Evolutionary conservation across 2,113 vertebrate species (phyloP).

Genomic region (Aegotheles bennettii): DNA sequence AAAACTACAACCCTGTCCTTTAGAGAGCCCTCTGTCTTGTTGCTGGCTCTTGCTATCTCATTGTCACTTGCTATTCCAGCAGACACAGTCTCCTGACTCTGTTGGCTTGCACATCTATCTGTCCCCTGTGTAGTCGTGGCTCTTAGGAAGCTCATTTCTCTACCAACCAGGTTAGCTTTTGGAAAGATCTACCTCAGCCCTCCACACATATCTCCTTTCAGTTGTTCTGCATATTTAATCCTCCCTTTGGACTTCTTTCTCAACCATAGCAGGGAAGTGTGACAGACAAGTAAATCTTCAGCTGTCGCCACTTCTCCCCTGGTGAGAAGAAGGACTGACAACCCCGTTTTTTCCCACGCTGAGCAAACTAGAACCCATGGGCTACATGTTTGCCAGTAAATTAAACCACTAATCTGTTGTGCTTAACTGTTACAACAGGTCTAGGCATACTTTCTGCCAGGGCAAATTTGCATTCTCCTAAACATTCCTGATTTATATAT

Average conservation of each 20-base stretch:
- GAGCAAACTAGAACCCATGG: not conserved
- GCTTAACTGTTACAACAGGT: conserved; percentile 3
- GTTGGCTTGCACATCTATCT: not conserved
- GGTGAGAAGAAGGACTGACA: not conserved
- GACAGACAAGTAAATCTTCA: conserved; percentile 41
- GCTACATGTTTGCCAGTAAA: not conserved
- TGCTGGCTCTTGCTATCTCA: not conserved
- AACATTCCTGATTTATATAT: not conserved
- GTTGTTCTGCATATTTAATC: conserved; percentile 6
- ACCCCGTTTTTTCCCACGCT: conserved; percentile 6
- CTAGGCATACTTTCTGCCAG: not conserved
- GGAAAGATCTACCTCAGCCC: not conserved
- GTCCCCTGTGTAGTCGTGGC: not conserved
- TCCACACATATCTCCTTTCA: not conserved
- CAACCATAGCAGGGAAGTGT: not conserved
- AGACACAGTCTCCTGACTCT: not conserved
- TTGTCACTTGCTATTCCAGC: not conserved
- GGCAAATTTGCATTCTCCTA: not conserved
- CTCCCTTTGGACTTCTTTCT: not conserved
- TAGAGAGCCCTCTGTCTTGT: not conserved
- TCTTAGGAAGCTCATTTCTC: not conserved
- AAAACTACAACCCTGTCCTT: not conserved
- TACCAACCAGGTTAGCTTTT: not conserved
- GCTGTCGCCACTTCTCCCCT: not conserved
- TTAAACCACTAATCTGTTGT: not conserved